A percentile compares a stretch with the other conserved stretches of the same genome.
Conservation (phyloP, 2,888 invertebrate species). For the Colostygia pectinataria region DNA sequence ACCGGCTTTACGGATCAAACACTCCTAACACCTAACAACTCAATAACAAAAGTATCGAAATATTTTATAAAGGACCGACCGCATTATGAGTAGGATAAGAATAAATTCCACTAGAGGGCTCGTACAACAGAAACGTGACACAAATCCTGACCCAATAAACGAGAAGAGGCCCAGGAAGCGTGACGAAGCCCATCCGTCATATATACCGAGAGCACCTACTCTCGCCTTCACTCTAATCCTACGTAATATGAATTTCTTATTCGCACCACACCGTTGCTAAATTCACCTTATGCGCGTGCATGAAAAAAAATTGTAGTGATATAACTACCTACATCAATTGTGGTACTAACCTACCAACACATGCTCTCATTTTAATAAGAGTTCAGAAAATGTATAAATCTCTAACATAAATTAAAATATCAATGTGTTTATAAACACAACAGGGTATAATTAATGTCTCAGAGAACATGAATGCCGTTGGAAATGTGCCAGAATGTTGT, state of each 20-base stretch:
- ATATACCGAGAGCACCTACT: conserved; percentile 45
- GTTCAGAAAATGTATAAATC: too few relatives aligned
- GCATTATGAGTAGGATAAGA: conserved; percentile 52
- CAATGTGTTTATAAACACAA: conserved; percentile 65
- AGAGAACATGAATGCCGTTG: conserved; percentile 61
- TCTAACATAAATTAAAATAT: conserved; percentile 22
- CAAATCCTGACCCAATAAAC: conserved; percentile 61
- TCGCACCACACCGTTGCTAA: too few relatives aligned
- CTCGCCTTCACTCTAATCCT: conserved; percentile 32
- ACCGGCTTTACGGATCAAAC: conserved; percentile 25
- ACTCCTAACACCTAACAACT: conserved; percentile 34
- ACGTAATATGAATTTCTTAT: conserved; percentile 22
- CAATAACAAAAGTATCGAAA: conserved; percentile 47
- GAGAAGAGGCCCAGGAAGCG: conserved; percentile 42
- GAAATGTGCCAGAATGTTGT: conserved; percentile 61
- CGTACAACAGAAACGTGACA: conserved; percentile 58
- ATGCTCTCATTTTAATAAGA: too few relatives aligned
- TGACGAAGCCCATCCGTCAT: conserved; percentile 48
- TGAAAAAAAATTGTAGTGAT: too few relatives aligned
- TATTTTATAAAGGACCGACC: conserved; percentile 43
- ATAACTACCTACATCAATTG: too few relatives aligned
- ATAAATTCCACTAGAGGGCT: conserved; percentile 58
- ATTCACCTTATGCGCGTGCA: too few relatives aligned
- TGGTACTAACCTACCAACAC: too few relatives aligned
- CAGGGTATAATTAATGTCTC: conserved; percentile 50